phyloP scores from a whole-genome alignment of 2,797 vertebrate species.

The Pseudotriccus pelzelni region DNA sequence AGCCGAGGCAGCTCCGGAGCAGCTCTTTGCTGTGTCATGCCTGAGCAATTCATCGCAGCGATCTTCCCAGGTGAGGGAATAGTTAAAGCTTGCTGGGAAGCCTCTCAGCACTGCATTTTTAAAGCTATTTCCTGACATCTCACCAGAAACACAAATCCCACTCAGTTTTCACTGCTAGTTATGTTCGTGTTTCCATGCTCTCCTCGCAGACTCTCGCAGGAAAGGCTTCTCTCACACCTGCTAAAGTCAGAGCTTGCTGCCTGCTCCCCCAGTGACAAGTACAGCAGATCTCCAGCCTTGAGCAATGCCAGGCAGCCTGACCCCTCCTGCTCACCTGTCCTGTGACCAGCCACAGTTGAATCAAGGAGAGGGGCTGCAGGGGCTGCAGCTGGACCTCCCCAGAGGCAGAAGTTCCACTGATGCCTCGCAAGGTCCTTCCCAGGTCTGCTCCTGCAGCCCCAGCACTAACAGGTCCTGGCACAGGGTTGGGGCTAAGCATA shows the following conservation, averaged over 20 bases:
- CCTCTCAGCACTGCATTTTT: conserved; percentile 34
- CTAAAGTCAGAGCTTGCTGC: conserved; percentile 7
- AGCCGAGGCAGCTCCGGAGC: background rate
- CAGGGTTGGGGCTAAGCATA: background rate
- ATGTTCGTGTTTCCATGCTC: conserved; percentile 51
- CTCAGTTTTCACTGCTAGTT: conserved; percentile 58
- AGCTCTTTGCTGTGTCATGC: conserved; percentile 7
- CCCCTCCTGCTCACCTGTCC: background rate
- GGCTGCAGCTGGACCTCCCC: background rate
- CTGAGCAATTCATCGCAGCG: background rate
- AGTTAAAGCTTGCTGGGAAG: conserved; percentile 48
- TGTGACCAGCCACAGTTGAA: background rate
- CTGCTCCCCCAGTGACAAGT: background rate
- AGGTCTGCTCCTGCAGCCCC: background rate
- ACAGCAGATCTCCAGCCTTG: background rate
- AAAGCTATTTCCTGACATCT: conserved; percentile 58
- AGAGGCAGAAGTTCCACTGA: background rate
- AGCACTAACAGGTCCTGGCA: background rate
- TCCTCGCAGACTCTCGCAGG: conserved; percentile 30
- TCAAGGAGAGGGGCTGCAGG: background rate
- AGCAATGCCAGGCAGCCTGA: background rate
- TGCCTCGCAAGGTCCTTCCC: background rate
- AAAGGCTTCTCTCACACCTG: conserved; percentile 59
- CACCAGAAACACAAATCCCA: conserved; percentile 66
- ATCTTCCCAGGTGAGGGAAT: conserved; percentile 19